Conservation (phyloP, 2,797 vertebrate genomes). For the Anas acuta region DNA sequence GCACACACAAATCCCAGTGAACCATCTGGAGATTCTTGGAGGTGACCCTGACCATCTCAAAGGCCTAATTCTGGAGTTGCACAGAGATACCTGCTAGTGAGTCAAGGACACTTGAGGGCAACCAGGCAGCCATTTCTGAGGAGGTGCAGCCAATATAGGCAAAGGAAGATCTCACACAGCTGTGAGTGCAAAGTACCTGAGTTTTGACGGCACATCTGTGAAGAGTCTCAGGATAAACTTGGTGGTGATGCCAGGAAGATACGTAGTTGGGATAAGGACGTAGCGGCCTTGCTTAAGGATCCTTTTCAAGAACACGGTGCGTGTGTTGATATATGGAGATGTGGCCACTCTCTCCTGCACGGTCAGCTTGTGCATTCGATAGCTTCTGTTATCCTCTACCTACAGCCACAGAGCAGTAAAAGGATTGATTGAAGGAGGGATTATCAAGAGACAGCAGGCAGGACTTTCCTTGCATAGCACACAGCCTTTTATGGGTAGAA, state of each 20-base stretch:
- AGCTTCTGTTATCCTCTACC: conserved; percentile 94
- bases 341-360: conserved; percentile 82
- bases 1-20: neutral
- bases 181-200: conserved; percentile 77
- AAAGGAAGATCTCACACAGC: neutral
- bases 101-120: neutral
- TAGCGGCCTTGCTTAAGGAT: conserved; percentile 86
- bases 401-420: conserved; percentile 44
- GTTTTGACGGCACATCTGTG: conserved; percentile 84
- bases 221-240: conserved; percentile 90
- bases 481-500: neutral
- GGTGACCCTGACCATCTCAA: neutral
- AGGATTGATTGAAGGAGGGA: neutral
- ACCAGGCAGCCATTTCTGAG: neutral
- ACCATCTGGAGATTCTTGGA: neutral
- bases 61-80: neutral
- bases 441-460: neutral
- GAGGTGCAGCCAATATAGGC: neutral
- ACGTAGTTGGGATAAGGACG: conserved; percentile 89
- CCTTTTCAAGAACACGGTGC: conserved; percentile 86
- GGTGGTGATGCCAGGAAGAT: conserved; percentile 75
- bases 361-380: conserved; percentile 87
- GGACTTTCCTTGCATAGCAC: neutral
- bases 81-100: neutral
- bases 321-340: conserved; percentile 86